Percentiles rank a stretch among this genome's conserved stretches.
phyloP scores from a whole-genome alignment of 2,888 invertebrate genomes.

The Drosophila multiciliata region DNA sequence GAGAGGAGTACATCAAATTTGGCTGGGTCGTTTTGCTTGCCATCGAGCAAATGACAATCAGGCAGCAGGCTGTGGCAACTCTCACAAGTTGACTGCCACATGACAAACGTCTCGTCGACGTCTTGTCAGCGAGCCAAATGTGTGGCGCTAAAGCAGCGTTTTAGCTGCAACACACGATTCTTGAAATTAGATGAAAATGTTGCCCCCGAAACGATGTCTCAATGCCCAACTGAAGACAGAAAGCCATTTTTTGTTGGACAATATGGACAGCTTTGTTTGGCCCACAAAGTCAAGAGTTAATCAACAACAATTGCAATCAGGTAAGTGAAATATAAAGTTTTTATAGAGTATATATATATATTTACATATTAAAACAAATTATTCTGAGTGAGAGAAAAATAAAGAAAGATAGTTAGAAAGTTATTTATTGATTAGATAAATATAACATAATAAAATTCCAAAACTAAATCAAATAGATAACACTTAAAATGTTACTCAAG shows the following conservation, averaged over 20 bases:
- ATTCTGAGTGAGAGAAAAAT: background rate
- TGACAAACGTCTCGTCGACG: constrained; percentile 54
- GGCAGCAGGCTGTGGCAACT: constrained; percentile 32
- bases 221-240: background rate
- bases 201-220: constrained; percentile 12
- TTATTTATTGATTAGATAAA: background rate
- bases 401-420: background rate
- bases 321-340: background rate
- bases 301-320: constrained; percentile 15
- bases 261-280: constrained; percentile 14
- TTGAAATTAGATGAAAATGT: constrained; percentile 24
- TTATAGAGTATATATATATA: background rate
- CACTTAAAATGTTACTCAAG: background rate
- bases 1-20: constrained; percentile 64
- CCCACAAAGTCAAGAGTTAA: constrained; percentile 24
- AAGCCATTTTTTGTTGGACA: constrained; percentile 3
- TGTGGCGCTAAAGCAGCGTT: constrained; percentile 38
- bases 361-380: background rate
- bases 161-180: constrained; percentile 27
- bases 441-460: background rate
- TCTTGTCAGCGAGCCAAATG: constrained; percentile 41
- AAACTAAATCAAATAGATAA: background rate
- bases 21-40: constrained; percentile 42
- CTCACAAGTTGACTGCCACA: constrained; percentile 9
- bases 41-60: constrained; percentile 64